Evolutionary conservation across 2,888 invertebrate species (phyloP), one percentile per base, ranked within the genome.

Genomic region (Leucophenga montana): DNA sequence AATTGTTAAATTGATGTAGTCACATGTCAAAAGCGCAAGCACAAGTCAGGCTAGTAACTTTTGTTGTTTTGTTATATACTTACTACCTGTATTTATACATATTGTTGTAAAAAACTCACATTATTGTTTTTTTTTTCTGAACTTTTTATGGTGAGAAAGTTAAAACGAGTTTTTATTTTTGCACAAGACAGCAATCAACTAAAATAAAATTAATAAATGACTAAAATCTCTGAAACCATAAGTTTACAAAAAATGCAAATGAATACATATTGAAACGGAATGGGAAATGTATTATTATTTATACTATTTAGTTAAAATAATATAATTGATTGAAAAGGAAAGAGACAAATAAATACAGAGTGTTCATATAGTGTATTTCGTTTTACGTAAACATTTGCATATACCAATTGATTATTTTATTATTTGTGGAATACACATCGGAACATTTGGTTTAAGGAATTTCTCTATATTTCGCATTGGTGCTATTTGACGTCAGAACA

Each of bases 1-100:
- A 62, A 20, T 46, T 59, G n/a, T 59, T 13, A n/a, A 31, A 59
- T 59, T 59, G 31, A 59, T 27, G 20, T 33, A 59, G 33, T 33
- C 27, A n/a, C 33, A 14, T 59, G 57, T 33, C 33, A 59, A 59
- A 14, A 33, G 33, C 14, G n/a, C 57, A 59, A 3, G 13, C 50
- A 50, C 50, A 50, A 50, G 50, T 50, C 18, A n/a, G 13, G 50
- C 50, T 46, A 20, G 48, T 64, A 5, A 11, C n/a, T 44, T 3
- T 48, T 13, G 14, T 22, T 64, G 64, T 48, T 22, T 22, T 64
- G 16, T 39, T 62, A 62, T 16, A 27, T 27, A 27, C 4, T 4
- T 27, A 27, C 27, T 27, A 27, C 27, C 27, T 27, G 27, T 27
- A 14, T 22, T n/a, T 13, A 16, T 33, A 16, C 16, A 33, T 64